Evolutionary conservation across 2,888 invertebrate species (phyloP).

Genomic region (Agrochola macilenta): DNA sequence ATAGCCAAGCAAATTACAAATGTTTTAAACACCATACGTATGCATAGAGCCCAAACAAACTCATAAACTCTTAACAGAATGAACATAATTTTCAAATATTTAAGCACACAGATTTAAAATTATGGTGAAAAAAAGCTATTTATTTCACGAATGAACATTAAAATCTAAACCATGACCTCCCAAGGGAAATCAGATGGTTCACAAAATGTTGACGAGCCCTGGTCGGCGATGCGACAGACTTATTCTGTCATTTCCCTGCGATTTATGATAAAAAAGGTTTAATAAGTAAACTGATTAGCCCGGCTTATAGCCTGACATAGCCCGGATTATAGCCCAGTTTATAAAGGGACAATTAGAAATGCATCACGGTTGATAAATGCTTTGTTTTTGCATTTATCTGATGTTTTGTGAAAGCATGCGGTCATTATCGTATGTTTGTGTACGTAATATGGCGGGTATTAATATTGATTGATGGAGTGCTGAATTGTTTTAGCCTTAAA

Average conservation of each 20-base stretch:
- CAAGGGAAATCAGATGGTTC: constrained; percentile 80
- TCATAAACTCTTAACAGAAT: constrained; percentile 13
- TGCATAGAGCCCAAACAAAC: not conserved
- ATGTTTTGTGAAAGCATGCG: constrained; percentile 16
- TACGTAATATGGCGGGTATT: not conserved
- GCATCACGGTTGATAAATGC: constrained; percentile 52
- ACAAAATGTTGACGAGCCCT: constrained; percentile 74
- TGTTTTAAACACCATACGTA: not conserved
- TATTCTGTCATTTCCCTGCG: constrained; percentile 64
- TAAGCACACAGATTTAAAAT: constrained; percentile 58
- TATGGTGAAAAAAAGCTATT: constrained; percentile 70
- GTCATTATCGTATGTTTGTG: not conserved
- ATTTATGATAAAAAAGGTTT: constrained; percentile 66
- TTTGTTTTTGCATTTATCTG: constrained; percentile 38
- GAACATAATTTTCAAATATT: constrained; percentile 35
- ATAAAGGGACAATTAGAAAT: constrained; percentile 51
- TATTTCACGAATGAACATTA: constrained; percentile 77
- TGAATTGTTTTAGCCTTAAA: not conserved
- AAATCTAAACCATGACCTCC: constrained; percentile 75
- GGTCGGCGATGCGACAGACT: constrained; percentile 52
- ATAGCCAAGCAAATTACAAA: not conserved
- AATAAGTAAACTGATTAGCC: constrained; percentile 59
- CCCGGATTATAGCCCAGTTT: constrained; percentile 31
- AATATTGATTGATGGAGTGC: constrained; percentile 17
- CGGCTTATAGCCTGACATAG: constrained; percentile 29